phyloP scores from a whole-genome alignment of 2,888 invertebrate species.

The Erebia epiphron region DNA sequence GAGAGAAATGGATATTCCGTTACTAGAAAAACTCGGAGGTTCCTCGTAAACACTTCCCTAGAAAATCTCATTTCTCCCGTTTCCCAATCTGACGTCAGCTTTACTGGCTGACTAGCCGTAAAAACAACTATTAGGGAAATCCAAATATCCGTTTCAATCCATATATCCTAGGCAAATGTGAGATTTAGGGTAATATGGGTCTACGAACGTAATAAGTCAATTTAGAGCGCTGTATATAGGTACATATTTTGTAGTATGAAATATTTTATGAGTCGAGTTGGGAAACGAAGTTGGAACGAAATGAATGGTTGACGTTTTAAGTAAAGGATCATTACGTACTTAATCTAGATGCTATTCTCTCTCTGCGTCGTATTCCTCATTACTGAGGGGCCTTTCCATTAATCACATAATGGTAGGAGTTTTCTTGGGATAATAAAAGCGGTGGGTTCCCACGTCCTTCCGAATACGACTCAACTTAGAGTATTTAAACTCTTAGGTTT shows the following conservation, averaged over 20 bases:
- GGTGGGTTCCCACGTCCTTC: no score
- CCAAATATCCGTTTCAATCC: conserved; percentile 27
- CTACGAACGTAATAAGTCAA: background rate
- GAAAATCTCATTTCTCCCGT: conserved; percentile 9
- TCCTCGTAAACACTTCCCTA: conserved; percentile 3
- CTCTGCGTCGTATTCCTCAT: no score
- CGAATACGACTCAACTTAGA: no score
- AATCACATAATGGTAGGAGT: no score
- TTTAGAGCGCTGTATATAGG: background rate
- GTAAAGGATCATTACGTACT: no score
- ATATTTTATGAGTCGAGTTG: background rate
- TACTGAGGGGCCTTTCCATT: no score
- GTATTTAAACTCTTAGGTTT: no score
- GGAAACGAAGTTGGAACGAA: background rate
- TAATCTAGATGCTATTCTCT: no score
- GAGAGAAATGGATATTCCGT: conserved; percentile 9
- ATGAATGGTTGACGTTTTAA: background rate
- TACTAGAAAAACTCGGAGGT: background rate
- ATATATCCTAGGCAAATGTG: background rate
- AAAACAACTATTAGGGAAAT: conserved; percentile 26
- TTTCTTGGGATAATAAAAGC: no score
- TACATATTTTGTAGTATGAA: conserved; percentile 1
- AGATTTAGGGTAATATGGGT: background rate
- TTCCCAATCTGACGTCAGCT: conserved; percentile 25
- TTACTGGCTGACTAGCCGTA: conserved; percentile 18